Conservation (phyloP, 2,113 vertebrate genomes). For the Cynoglossus semilaevis region DNA sequence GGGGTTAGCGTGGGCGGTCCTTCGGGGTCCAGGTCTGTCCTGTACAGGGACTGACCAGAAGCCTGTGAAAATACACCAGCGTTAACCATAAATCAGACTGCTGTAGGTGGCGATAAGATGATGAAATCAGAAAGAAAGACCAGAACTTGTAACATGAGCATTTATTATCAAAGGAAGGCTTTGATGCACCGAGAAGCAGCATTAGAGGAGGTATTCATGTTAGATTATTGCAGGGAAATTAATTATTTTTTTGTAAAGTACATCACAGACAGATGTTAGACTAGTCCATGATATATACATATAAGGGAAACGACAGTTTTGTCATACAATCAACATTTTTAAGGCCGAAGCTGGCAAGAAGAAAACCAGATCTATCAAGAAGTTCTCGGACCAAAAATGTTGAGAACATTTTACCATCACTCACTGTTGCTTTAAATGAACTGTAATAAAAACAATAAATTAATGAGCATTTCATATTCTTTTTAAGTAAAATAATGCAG, state of each 20-base stretch:
- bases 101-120: neutral
- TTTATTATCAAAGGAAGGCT: conserved; percentile 59
- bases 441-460: too few species aligned
- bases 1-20: conserved; percentile 81
- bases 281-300: conserved; percentile 12
- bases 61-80: conserved; percentile 89
- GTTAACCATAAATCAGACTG: conserved; percentile 37
- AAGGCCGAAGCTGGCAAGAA: neutral
- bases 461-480: too few species aligned
- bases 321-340: neutral
- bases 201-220: conserved; percentile 33
- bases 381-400: too few species aligned
- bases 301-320: neutral
- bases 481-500: too few species aligned
- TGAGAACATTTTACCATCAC: neutral
- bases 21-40: conserved; percentile 83
- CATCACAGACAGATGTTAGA: conserved; percentile 6
- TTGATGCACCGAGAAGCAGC: conserved; percentile 37
- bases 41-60: conserved; percentile 83
- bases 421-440: too few species aligned
- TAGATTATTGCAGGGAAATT: conserved; percentile 47
- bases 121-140: neutral
- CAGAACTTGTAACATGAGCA: neutral
- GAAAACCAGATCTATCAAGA: too few species aligned
- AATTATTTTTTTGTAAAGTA: neutral